Evolutionary conservation across 1,140 invertebrate genomes (phyloP), one percentile per base, ranked within the genome.

Genomic region (Phymorhynchus buccinoides): DNA sequence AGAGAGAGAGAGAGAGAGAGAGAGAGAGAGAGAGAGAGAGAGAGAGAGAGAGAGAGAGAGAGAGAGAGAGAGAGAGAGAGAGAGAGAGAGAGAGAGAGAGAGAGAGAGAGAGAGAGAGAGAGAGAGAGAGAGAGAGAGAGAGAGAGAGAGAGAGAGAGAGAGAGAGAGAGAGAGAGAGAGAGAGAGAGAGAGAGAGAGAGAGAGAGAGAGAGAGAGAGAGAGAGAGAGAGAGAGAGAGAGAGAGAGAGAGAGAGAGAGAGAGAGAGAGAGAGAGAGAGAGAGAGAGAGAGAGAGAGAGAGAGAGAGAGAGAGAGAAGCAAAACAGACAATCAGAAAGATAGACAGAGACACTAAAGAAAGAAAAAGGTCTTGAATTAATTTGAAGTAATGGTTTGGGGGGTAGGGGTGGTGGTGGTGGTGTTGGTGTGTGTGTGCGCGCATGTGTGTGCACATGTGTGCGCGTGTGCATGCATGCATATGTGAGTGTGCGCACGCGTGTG

Each of bases 281-380:
- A 52, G 48, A 52, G 48, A 52, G 48, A 52, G 48, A 52, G 62
- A 68, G 62, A 68, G 62, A 68, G 62, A 68, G 62, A 68, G 62
- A 68, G 62, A 68, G 62, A 68, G 62, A 68, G 62, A 68, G 62
- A 68, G 62, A 68, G 62, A 4, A 2, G 62, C 18, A n/a, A 30
- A n/a, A 68, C 7, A 30, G 62, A 30, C 18, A 30, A n/a, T 9
- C 18, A 30, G 22, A 30, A 7, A 68, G 22, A 30, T 7, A 68
- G 62, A 68, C 7, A 68, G 62, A 68, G 30, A n/a, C 27, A n/a
- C n/a, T n/a, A n/a, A n/a, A n/a, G n/a, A n/a, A n/a, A n/a, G n/a
- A n/a, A n/a, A n/a, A n/a, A n/a, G n/a, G n/a, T n/a, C n/a, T n/a
- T n/a, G n/a, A n/a, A n/a, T n/a, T n/a, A n/a, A n/a, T n/a, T n/a